phyloP scores from a whole-genome alignment of 2,888 invertebrate genomes.

The Synergus itoensis region DNA sequence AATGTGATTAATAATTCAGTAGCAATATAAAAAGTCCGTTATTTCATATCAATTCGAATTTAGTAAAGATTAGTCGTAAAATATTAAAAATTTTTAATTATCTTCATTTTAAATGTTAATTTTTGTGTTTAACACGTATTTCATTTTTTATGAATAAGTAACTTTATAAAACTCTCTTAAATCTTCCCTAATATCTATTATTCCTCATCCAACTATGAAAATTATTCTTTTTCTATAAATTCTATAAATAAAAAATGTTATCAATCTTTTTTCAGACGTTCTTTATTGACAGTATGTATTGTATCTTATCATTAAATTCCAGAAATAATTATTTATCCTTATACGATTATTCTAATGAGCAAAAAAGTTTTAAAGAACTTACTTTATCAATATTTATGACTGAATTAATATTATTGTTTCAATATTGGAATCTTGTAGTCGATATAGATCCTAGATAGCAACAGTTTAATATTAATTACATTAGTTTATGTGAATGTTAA shows the following conservation, averaged over 20 bases:
- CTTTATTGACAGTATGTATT: background rate
- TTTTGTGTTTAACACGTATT: background rate
- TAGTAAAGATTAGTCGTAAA: background rate
- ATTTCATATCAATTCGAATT: background rate
- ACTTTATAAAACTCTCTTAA: background rate
- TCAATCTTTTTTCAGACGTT: background rate
- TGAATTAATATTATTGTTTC: too few relatives aligned
- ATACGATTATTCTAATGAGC: background rate
- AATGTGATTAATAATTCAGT: slow-evolving; percentile 9
- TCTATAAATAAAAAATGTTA: background rate
- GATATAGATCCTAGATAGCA: too few relatives aligned
- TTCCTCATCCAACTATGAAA: background rate
- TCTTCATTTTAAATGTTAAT: background rate
- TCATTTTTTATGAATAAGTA: background rate
- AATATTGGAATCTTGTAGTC: too few relatives aligned
- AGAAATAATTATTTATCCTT: background rate
- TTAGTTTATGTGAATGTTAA: too few relatives aligned
- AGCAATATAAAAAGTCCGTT: background rate
- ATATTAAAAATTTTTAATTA: background rate
- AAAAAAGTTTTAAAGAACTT: too few relatives aligned
- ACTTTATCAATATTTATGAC: too few relatives aligned
- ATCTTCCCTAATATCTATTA: background rate
- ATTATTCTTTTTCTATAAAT: background rate
- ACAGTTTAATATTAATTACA: too few relatives aligned
- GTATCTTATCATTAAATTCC: background rate